These are phyloP conservation scores for Salvelinus sp. DNA, from an alignment of 2,113 vertebrate species.

Conservation along the genomic window DNA sequence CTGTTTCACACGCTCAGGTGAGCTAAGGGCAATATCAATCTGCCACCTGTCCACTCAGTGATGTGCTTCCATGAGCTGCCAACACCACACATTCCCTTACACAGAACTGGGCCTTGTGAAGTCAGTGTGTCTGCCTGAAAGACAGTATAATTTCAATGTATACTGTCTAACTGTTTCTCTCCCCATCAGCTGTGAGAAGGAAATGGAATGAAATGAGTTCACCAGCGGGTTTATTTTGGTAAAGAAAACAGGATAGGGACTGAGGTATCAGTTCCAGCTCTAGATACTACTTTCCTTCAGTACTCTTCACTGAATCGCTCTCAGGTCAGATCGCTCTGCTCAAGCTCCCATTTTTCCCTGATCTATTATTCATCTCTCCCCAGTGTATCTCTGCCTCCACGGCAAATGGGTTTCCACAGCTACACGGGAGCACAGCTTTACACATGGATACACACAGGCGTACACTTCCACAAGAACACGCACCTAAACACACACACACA, in stretches of 20 bases:
- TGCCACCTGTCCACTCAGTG: background rate
- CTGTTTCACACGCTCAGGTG: background rate
- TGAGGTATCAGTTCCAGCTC: constrained; percentile 53
- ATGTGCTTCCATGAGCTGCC: constrained; percentile 26
- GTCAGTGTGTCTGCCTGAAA: constrained; percentile 30
- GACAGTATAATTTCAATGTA: constrained; percentile 51
- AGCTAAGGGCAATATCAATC: background rate
- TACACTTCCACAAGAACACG: background rate
- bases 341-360: constrained; percentile 68
- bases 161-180: constrained; percentile 52
- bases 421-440: constrained; percentile 32
- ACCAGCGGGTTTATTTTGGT: constrained; percentile 62
- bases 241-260: constrained; percentile 54
- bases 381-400: constrained; percentile 50
- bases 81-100: constrained; percentile 20
- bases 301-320: constrained; percentile 52
- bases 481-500: background rate
- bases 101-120: constrained; percentile 47
- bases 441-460: constrained; percentile 14
- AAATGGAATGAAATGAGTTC: constrained; percentile 60
- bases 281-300: constrained; percentile 48
- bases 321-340: constrained; percentile 57
- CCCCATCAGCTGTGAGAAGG: constrained; percentile 49
- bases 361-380: constrained; percentile 75
- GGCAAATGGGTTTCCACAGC: constrained; percentile 65